These are phyloP conservation scores for Clinocottus analis DNA, from an alignment of 2,113 vertebrate species.

Conservation along the genomic window DNA sequence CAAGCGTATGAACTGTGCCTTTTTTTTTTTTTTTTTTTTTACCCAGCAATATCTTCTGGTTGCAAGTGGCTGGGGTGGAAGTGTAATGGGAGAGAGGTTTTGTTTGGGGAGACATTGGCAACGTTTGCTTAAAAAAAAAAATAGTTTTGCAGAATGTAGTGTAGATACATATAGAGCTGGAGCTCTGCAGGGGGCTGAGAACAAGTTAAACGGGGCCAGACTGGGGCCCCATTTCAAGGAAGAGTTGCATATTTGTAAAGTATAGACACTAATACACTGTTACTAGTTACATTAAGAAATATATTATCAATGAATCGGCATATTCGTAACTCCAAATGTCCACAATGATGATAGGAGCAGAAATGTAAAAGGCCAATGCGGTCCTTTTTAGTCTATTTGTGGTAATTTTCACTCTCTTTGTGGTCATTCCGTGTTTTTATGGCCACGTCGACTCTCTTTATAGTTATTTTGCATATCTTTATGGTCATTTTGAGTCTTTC, in stretches of 20 bases:
- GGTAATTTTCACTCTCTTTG: neutral
- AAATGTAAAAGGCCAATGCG: neutral
- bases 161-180: too few relatives aligned
- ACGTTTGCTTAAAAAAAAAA: neutral
- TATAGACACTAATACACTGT: neutral
- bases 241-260: neutral
- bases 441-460: neutral
- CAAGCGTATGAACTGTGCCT: conserved; percentile 34
- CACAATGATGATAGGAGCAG: neutral
- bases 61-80: neutral
- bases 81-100: neutral
- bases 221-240: neutral
- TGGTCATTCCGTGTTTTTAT: neutral
- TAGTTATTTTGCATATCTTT: neutral
- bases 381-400: neutral
- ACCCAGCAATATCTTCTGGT: conserved; percentile 9
- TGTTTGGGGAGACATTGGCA: neutral
- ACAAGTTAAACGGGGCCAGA: too few relatives aligned
- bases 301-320: neutral
- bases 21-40: conserved; percentile 22
- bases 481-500: neutral
- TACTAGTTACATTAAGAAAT: neutral
- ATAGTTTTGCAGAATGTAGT: neutral
- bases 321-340: neutral
- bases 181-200: too few relatives aligned